phyloP scores from a whole-genome alignment of 2,113 vertebrate species.

The Argyrosomus japonicus region DNA sequence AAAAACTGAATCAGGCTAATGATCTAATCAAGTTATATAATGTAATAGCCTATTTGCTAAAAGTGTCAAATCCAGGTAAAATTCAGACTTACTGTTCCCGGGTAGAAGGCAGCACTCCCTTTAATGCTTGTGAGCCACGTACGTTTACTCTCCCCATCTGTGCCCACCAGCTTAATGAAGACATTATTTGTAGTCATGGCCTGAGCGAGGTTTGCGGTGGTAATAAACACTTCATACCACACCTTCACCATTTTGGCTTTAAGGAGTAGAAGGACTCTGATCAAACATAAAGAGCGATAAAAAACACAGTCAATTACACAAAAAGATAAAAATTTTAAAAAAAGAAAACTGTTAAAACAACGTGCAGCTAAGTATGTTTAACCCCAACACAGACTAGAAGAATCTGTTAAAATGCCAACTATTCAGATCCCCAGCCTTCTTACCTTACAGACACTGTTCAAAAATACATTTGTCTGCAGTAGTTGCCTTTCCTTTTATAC shows the following conservation, averaged over 20 bases:
- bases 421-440: background rate
- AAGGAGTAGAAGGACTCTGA: background rate
- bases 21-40: background rate
- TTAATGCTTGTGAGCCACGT: background rate
- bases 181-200: conserved; percentile 37
- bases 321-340: background rate
- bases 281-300: background rate
- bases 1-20: background rate
- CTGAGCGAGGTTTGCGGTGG: background rate
- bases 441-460: background rate
- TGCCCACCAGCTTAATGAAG: conserved; percentile 52
- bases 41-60: too few species aligned
- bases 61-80: background rate
- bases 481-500: background rate
- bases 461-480: background rate
- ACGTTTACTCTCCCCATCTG: conserved; percentile 17
- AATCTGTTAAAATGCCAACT: background rate
- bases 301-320: background rate
- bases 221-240: conserved; percentile 39
- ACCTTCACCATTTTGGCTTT: conserved; percentile 33
- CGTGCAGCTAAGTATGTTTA: background rate
- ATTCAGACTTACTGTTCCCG: conserved; percentile 25
- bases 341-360: background rate
- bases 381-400: background rate
- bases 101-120: background rate